These are phyloP conservation scores for Hylyphantes graminicola DNA, from an alignment of 1,140 invertebrate species.

Conservation along the genomic window DNA sequence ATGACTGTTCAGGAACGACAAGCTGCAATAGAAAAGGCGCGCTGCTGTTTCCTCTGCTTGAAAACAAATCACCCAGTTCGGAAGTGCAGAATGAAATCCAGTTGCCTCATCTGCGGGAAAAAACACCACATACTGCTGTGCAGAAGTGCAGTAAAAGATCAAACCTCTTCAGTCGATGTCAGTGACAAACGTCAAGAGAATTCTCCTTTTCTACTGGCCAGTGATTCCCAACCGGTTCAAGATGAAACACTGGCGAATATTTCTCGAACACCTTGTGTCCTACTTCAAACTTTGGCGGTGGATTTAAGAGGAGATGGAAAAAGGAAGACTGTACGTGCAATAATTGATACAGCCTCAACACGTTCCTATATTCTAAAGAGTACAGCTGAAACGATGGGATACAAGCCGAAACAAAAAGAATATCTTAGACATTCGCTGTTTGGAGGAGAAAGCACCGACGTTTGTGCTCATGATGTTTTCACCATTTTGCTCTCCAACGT, in stretches of 20 bases:
- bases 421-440: slow-evolving; percentile 4
- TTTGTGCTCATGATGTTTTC: slow-evolving; percentile 2
- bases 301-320: not conserved
- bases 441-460: not conserved
- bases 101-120: slow-evolving; percentile 17
- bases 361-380: not conserved
- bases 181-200: not conserved
- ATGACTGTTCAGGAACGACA: slow-evolving; percentile 17
- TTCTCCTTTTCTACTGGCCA: too few species aligned
- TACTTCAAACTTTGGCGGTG: not conserved
- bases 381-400: not conserved
- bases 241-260: slow-evolving; percentile 1
- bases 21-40: slow-evolving; percentile 1
- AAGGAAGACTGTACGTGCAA: not conserved
- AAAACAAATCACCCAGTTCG: not conserved
- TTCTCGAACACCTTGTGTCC: not conserved
- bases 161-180: not conserved
- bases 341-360: not conserved
- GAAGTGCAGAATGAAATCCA: slow-evolving; percentile 7
- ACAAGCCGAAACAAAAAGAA: not conserved
- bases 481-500: not conserved
- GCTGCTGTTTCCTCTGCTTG: slow-evolving; percentile 14
- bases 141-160: slow-evolving; percentile 10
- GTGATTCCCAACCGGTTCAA: not conserved
- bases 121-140: slow-evolving; percentile 19